phyloP scores from a whole-genome alignment of 2,888 invertebrate species.

The Drosophila diplacantha region DNA sequence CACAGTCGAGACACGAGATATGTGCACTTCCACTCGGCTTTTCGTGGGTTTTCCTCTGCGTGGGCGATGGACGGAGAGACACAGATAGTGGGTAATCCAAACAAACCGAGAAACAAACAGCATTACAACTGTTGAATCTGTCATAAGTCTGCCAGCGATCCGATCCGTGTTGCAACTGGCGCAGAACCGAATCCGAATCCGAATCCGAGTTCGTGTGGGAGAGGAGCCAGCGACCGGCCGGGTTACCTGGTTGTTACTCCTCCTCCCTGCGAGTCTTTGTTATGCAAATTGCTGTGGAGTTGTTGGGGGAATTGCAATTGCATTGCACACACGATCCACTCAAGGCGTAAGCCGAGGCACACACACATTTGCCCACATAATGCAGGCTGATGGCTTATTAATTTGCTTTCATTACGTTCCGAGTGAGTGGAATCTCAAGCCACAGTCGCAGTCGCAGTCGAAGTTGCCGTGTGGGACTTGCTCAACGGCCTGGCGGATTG shows the following conservation, averaged over 20 bases:
- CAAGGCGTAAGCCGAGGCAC: too few relatives aligned
- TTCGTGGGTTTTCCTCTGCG: constrained; percentile 23
- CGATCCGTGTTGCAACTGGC: constrained; percentile 25
- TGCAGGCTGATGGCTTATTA: constrained; percentile 44
- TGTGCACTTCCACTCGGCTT: constrained; percentile 5
- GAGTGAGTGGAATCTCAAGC: constrained; percentile 26
- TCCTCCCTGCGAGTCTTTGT: constrained; percentile 11
- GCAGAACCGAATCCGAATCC: constrained; percentile 7
- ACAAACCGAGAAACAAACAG: constrained; percentile 21
- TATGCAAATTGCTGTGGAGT: constrained; percentile 34
- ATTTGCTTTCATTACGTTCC: constrained; percentile 42
- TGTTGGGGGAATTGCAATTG: constrained; percentile 22
- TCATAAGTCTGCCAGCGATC: constrained; percentile 27
- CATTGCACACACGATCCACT: constrained; percentile 18
- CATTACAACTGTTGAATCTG: constrained; percentile 25
- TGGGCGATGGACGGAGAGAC: constrained; percentile 5
- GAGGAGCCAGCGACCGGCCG: constrained; percentile 9
- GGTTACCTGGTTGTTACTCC: not conserved
- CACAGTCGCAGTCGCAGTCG: not conserved
- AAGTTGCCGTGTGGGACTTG: constrained; percentile 14
- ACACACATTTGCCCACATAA: constrained; percentile 14
- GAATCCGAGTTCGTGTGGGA: constrained; percentile 11
- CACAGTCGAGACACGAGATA: not conserved
- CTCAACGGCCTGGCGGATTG: constrained; percentile 11
- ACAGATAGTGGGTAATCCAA: constrained; percentile 1